Evolutionary conservation across 2,888 invertebrate species (phyloP).

Genomic region (Sycophila texana): DNA sequence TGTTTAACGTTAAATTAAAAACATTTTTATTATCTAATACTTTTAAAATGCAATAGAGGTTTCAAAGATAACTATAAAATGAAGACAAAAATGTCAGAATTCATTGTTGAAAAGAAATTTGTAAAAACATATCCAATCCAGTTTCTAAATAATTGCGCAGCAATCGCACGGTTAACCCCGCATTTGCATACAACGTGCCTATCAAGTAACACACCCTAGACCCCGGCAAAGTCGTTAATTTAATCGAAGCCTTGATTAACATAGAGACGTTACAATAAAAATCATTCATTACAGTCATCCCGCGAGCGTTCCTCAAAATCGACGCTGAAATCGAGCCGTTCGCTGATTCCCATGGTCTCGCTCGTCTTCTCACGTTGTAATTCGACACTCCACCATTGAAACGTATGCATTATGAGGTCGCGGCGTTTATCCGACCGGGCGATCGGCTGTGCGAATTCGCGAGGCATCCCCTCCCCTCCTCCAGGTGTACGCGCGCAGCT

Average conservation of each 20-base stretch:
- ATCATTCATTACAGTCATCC: slow-evolving; percentile 16
- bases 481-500: slow-evolving; percentile 19
- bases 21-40: too few relatives aligned
- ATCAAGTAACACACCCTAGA: too few relatives aligned
- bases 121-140: too few relatives aligned
- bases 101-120: too few relatives aligned
- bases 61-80: too few relatives aligned
- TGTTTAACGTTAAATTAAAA: too few relatives aligned
- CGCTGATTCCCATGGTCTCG: slow-evolving; percentile 22
- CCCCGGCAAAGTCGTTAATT: not conserved
- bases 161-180: too few relatives aligned
- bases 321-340: slow-evolving; percentile 4
- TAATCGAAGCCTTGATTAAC: slow-evolving; percentile 10
- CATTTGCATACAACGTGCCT: not conserved
- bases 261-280: slow-evolving; percentile 13
- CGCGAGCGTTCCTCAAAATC: slow-evolving; percentile 24
- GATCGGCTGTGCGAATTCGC: slow-evolving; percentile 35
- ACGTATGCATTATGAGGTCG: slow-evolving; percentile 10
- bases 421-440: slow-evolving; percentile 31
- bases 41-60: too few relatives aligned
- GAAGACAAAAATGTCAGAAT: too few relatives aligned
- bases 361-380: slow-evolving; percentile 43
- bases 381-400: slow-evolving; percentile 33
- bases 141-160: too few relatives aligned
- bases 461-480: not conserved